These are phyloP conservation scores for Seira sanloemensis DNA, from an alignment of 2,888 invertebrate genomes.

Conservation along the genomic window DNA sequence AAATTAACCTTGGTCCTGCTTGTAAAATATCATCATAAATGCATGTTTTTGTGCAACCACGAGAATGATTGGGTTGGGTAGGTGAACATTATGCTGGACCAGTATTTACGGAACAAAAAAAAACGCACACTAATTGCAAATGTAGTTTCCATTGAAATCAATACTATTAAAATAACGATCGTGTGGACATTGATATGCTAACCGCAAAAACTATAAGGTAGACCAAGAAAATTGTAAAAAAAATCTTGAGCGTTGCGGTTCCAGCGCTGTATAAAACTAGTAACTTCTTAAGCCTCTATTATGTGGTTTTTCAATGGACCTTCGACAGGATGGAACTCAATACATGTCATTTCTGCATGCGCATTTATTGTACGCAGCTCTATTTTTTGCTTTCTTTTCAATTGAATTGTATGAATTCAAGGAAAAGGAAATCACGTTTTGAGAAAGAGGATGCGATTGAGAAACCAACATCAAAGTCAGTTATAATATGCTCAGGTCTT, in stretches of 20 bases:
- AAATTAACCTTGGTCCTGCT: too few relatives aligned
- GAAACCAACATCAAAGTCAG: conserved; percentile 21
- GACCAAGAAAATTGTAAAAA: conserved; percentile 1
- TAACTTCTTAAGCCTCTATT: conserved; percentile 38
- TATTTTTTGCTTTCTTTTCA: conserved; percentile 31
- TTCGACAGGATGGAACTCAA: conserved; percentile 15
- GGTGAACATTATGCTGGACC: too few relatives aligned
- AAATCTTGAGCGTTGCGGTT: conserved; percentile 28
- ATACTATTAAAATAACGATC: too few relatives aligned
- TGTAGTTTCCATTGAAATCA: too few relatives aligned
- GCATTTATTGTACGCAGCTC: not conserved
- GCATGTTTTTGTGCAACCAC: too few relatives aligned
- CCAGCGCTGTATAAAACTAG: conserved; percentile 40
- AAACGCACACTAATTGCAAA: too few relatives aligned
- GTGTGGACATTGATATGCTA: too few relatives aligned
- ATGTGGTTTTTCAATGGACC: conserved; percentile 52
- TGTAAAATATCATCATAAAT: too few relatives aligned
- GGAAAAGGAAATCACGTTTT: conserved; percentile 53
- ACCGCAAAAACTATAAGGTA: not conserved
- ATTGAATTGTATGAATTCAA: conserved; percentile 14
- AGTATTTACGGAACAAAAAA: too few relatives aligned
- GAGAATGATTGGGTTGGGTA: too few relatives aligned
- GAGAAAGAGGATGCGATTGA: conserved; percentile 28
- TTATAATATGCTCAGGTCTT: not conserved
- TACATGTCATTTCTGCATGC: conserved; percentile 21